Conservation (phyloP, 1,140 invertebrate species). For the Manduca sexta region DNA sequence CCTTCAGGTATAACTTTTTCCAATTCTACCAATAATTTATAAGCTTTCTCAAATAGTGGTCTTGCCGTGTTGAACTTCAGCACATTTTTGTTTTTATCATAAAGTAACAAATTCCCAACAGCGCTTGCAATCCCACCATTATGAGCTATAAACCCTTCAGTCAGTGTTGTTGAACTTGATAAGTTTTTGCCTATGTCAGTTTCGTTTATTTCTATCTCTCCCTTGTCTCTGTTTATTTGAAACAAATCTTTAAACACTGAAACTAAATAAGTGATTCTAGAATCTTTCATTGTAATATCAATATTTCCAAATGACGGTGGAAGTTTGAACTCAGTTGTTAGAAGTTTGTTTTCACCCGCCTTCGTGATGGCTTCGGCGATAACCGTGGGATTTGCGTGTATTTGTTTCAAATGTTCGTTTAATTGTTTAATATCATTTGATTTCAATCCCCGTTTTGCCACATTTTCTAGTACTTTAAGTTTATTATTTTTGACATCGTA, state of each 20-base stretch:
- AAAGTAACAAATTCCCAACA: conserved; percentile 13
- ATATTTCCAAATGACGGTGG: conserved; percentile 13
- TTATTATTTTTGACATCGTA: conserved; percentile 11
- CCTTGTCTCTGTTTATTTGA: not conserved
- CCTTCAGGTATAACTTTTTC: conserved; percentile 3
- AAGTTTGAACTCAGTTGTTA: conserved; percentile 5
- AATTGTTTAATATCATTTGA: conserved; percentile 6
- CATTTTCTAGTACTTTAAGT: conserved; percentile 5
- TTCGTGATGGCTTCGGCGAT: conserved; percentile 6
- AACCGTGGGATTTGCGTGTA: conserved; percentile 1
- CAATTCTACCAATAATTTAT: not conserved
- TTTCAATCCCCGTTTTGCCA: conserved; percentile 6
- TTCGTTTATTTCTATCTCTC: conserved; percentile 10
- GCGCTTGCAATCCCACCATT: conserved; percentile 13
- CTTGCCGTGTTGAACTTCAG: conserved; percentile 9
- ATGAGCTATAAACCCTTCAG: conserved; percentile 3
- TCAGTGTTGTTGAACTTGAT: not conserved
- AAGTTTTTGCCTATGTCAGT: conserved; percentile 1
- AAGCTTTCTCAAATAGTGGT: not conserved
- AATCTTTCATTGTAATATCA: conserved; percentile 11
- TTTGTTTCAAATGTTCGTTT: conserved; percentile 3
- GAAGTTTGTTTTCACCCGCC: conserved; percentile 6
- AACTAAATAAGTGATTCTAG: not conserved
- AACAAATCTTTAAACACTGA: conserved; percentile 6
- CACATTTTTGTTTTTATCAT: conserved; percentile 6